phyloP scores from a whole-genome alignment of 1,140 invertebrate genomes.

The Zophobas atratus region DNA sequence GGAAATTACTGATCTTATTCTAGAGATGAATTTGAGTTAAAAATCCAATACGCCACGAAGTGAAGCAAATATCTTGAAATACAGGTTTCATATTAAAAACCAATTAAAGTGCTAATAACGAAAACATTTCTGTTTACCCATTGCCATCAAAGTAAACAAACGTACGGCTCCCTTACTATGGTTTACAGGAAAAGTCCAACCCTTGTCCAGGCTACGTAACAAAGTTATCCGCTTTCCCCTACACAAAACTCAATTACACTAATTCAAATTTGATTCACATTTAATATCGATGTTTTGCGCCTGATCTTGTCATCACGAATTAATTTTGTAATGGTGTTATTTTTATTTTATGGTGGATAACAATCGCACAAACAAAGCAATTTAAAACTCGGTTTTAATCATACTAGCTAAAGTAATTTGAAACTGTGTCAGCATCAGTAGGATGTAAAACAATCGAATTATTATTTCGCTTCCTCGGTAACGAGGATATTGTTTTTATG shows the following conservation, averaged over 20 bases:
- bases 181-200: conserved; percentile 10
- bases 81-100: not conserved
- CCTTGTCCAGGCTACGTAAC: conserved; percentile 48
- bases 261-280: conserved; percentile 58
- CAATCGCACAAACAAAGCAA: conserved; percentile 18
- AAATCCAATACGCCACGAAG: conserved; percentile 16
- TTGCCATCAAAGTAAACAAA: not conserved
- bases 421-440: conserved; percentile 36
- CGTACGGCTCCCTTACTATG: not conserved
- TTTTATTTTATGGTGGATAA: conserved; percentile 40
- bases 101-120: not conserved
- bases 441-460: conserved; percentile 45
- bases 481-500: conserved; percentile 51
- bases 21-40: conserved; percentile 34
- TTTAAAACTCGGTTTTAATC: conserved; percentile 35
- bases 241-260: conserved; percentile 51
- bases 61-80: not conserved
- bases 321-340: conserved; percentile 55
- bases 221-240: conserved; percentile 53
- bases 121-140: conserved; percentile 5
- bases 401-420: conserved; percentile 38
- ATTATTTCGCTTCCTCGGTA: conserved; percentile 45
- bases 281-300: conserved; percentile 56
- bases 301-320: conserved; percentile 54
- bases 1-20: conserved; percentile 63